Percentiles rank a stretch among this genome's conserved stretches.
Conservation (phyloP, 2,113 vertebrate genomes). For the Brachionichthys hirsutus region DNA sequence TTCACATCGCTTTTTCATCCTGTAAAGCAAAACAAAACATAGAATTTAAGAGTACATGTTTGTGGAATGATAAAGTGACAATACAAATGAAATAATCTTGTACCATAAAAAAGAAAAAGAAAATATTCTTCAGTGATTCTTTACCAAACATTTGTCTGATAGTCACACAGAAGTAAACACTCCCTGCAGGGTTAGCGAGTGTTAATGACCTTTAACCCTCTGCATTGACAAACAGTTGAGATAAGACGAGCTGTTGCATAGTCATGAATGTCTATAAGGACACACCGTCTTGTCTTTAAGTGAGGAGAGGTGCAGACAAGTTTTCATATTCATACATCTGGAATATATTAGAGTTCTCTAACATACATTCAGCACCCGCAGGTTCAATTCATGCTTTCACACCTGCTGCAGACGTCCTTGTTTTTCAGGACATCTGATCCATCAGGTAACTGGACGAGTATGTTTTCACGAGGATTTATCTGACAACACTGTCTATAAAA, state of each 20-base stretch:
- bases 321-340: neutral
- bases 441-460: neutral
- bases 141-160: conserved; percentile 3
- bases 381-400: neutral
- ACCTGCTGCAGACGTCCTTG: neutral
- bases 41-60: too few relatives aligned
- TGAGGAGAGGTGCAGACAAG: neutral
- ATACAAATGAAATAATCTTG: too few relatives aligned
- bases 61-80: too few relatives aligned
- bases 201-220: neutral
- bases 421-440: neutral
- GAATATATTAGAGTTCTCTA: conserved; percentile 3
- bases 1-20: too few relatives aligned
- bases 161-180: neutral
- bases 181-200: neutral
- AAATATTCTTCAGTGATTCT: too few relatives aligned
- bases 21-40: too few relatives aligned
- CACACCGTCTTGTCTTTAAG: neutral
- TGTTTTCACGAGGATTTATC: too few relatives aligned
- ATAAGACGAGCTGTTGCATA: conserved; percentile 43
- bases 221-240: neutral
- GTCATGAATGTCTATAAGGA: conserved; percentile 1
- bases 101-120: too few relatives aligned
- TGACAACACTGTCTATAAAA: neutral
- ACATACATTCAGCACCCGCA: conserved; percentile 5